Percentiles rank a stretch among this genome's conserved stretches.
Conservation (phyloP, 1,140 invertebrate species). For the Atta cephalotes region DNA sequence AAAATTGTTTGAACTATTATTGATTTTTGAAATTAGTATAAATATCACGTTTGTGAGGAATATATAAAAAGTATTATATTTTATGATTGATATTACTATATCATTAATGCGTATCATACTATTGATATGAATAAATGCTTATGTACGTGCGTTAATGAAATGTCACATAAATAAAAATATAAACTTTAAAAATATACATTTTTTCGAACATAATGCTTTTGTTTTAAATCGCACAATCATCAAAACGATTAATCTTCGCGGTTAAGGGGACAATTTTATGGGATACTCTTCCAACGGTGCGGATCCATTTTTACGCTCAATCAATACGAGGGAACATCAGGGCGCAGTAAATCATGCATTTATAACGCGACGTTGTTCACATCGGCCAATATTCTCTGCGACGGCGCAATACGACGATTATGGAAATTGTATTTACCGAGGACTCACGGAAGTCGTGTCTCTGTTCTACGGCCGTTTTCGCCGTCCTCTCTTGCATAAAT, state of each 20-base stretch:
- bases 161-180: background rate
- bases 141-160: no score
- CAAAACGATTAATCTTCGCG: background rate
- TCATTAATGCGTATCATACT: no score
- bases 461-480: background rate
- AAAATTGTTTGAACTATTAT: background rate
- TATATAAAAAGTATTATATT: no score
- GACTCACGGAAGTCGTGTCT: constrained; percentile 28
- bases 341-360: constrained; percentile 29
- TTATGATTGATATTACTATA: no score
- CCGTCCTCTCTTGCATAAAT: background rate
- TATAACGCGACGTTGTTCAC: constrained; percentile 16
- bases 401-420: constrained; percentile 1
- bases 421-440: constrained; percentile 44
- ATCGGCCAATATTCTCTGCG: background rate
- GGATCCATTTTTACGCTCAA: constrained; percentile 22
- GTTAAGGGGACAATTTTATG: background rate
- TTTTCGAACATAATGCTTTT: background rate
- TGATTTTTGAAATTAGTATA: background rate
- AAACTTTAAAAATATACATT: background rate
- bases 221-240: background rate
- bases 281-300: background rate
- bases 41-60: background rate
- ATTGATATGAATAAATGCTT: no score
- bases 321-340: background rate